phyloP scores from a whole-genome alignment of 1,140 invertebrate species.

The Euura lappo region DNA sequence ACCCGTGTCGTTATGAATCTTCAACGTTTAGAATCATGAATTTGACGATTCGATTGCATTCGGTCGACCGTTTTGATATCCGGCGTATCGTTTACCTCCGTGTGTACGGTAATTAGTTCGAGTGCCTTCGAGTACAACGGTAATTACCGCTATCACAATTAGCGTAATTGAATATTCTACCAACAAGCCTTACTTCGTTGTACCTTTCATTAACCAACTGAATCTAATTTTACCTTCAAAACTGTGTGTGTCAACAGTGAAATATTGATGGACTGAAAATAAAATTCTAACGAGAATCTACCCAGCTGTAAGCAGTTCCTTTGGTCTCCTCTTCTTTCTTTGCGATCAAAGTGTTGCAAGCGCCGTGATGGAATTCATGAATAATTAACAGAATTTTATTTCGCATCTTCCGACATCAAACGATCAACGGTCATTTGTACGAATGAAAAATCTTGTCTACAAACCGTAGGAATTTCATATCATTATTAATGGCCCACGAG shows the following conservation, averaged over 20 bases:
- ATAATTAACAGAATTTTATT: not conserved
- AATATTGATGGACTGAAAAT: no score
- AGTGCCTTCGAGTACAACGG: not conserved
- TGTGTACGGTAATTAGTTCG: not conserved
- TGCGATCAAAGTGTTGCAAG: not conserved
- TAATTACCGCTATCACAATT: constrained; percentile 1
- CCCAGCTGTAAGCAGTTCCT: no score
- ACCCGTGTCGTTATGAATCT: no score
- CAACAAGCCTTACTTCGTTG: not conserved
- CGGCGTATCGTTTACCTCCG: not conserved
- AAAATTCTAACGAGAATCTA: no score
- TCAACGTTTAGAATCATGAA: no score
- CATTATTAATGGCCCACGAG: no score
- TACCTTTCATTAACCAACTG: no score
- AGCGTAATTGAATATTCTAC: not conserved
- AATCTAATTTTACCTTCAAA: no score
- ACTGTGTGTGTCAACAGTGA: no score
- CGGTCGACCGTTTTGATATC: no score
- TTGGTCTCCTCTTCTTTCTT: not conserved
- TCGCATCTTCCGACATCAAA: not conserved
- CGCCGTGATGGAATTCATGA: not conserved
- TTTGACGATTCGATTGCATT: no score
- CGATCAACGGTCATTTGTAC: not conserved
- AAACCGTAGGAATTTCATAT: not conserved
- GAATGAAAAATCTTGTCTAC: not conserved